Base-by-base conservation (phyloP, 2,113 vertebrate species). In the Zosterops japonicus region DNA sequence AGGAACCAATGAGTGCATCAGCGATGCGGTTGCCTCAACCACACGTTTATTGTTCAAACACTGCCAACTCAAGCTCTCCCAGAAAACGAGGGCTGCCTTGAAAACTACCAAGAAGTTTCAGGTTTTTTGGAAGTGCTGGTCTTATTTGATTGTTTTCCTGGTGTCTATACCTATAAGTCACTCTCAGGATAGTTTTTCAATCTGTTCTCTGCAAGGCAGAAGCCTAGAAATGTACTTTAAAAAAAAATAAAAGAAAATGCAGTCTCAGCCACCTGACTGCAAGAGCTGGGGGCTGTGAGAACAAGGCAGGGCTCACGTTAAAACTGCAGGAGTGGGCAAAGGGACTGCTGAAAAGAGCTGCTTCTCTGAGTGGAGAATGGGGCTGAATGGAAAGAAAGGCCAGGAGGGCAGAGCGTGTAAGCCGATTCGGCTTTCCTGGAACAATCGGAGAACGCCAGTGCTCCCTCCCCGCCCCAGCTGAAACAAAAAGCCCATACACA, bases 301-400 rank as follows among this genome's bases (percentile, higher is more conserved):
- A 14, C 47, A 75, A 24, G 49, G 39, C 41, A 83, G 59, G 68
- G 31, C 50, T 78, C 36, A 28, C 0, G 0, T 59, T 61, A 21
- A 42, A 55, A 21, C 65, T 55, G 35, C 76, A 50, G 28, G 25
- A 74, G 68, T 17, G 41, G 64, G 69, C 52, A 65, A 82, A 86
- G 2, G 3, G 25, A 0, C 36, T 42, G 11, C 17, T 71, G 77
- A 57, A 82, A 82, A 42, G 61, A 83, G 42, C 72, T 69, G 65
- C 64, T 81, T 44, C 64, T 87, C 41, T 41, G 4, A 0, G 35
- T 36, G 0, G 0, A 36, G 76, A 83, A 55, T n/a, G 44, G 64
- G 41, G n/a, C 80, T 87, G 89, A 64, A 69, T 94, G 94, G 83
- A 91, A 82, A 91, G 80, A 94, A 94, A 82, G 83, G 91, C 83